phyloP scores from a whole-genome alignment of 2,888 invertebrate genomes.

The Polia nebulosa region DNA sequence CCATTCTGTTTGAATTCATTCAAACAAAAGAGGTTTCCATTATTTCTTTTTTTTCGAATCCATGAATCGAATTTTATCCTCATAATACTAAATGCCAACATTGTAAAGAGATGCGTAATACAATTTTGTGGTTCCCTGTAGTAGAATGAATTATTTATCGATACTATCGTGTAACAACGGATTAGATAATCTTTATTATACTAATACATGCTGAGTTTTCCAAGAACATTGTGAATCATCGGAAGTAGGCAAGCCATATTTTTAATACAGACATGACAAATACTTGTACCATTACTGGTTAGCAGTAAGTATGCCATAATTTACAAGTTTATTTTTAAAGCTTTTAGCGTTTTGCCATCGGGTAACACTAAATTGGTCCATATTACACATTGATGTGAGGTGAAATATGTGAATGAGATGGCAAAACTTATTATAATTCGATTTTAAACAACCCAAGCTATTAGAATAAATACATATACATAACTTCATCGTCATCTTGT shows the following conservation, averaged over 20 bases:
- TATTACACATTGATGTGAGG: constrained; percentile 9
- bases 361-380: background rate
- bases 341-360: constrained; percentile 13
- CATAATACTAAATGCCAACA: constrained; percentile 3
- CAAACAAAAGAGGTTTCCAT: background rate
- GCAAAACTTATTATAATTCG: constrained; percentile 19
- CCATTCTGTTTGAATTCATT: constrained; percentile 10
- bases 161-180: constrained; percentile 46
- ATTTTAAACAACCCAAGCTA: constrained; percentile 1
- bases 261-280: constrained; percentile 56
- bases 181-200: constrained; percentile 64
- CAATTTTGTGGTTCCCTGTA: constrained; percentile 33
- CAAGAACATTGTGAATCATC: constrained; percentile 65
- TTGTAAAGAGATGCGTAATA: constrained; percentile 30
- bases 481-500: constrained; percentile 21
- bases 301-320: constrained; percentile 35
- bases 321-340: constrained; percentile 41
- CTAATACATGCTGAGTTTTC: constrained; percentile 51
- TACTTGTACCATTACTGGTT: constrained; percentile 45
- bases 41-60: constrained; percentile 4
- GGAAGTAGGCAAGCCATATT: constrained; percentile 65
- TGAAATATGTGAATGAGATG: constrained; percentile 10
- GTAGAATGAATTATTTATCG: constrained; percentile 37
- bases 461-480: constrained; percentile 1
- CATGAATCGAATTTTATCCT: background rate